Evolutionary conservation across 2,888 invertebrate genomes (phyloP), one percentile per base, ranked within the genome.

Genomic region (Cheiracanthium punctorium): DNA sequence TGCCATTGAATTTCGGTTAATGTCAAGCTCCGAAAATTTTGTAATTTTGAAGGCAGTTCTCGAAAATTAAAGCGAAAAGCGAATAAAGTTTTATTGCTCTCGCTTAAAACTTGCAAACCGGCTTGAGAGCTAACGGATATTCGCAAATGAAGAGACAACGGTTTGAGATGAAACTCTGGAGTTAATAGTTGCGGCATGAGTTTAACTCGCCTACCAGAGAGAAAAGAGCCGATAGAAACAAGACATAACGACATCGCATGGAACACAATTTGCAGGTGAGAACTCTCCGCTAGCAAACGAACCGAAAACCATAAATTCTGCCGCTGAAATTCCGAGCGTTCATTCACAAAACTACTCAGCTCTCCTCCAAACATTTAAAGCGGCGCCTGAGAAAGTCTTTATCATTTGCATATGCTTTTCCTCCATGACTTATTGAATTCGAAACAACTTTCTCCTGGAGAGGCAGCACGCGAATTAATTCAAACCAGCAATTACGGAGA

Each of bases 381-480:
- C 48, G 58, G 73, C 65, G 72, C 69, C 73, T 85, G 84, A 85
- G 84, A 85, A 85, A 85, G 84, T 85, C 84, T 79, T 85, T 77
- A 85, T 85, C 84, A 85, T 85, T 85, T 80, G 84, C 84, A 85
- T 80, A 85, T 85, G 84, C 69, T 79, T 80, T 79, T 72, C 58
- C 58, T n/a, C 58, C 84, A 80, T 85, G 84, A 80, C 84, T 85
- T 85, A 85, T 85, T 79, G 79, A 80, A 85, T 79, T 32, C 69
- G 76, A 24, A 85, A 85, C 84, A 85, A 85, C 84, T 85, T 85
- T 85, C 84, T 85, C 84, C 48, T 17, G 29, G 71, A 20, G 71
- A n/a, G n/a, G n/a, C n/a, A 29, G 43, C 84, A 84, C 84, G 84
- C 73, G 84, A 85, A 85, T 85, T 85, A 85, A 85, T 85, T 85